phyloP scores from a whole-genome alignment of 1,140 invertebrate species.

The Philotrypesis tridentata region DNA sequence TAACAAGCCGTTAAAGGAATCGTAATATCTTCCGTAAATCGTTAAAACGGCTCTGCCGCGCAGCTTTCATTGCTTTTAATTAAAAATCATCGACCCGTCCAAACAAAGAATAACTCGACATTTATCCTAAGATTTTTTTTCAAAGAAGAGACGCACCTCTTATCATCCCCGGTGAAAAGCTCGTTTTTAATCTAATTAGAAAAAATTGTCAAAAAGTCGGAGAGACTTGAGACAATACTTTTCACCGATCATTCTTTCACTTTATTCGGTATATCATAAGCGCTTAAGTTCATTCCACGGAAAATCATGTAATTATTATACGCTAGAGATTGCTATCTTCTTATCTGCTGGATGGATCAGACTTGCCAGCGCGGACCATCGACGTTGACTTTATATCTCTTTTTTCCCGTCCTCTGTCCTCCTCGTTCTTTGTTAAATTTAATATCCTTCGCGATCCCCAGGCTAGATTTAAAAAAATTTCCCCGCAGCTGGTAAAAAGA shows the following conservation, averaged over 20 bases:
- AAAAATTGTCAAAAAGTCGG: neutral
- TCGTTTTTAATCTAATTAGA: slow-evolving; percentile 21
- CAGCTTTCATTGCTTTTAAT: neutral
- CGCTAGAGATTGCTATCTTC: slow-evolving; percentile 65
- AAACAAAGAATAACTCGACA: neutral
- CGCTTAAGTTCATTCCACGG: slow-evolving; percentile 50
- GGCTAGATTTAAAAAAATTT: slow-evolving; percentile 26
- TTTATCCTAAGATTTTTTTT: too few species aligned
- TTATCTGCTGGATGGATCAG: slow-evolving; percentile 55
- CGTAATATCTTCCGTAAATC: neutral
- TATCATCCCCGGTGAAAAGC: neutral
- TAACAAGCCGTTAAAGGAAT: neutral
- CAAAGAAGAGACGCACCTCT: too few species aligned
- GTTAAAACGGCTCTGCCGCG: neutral
- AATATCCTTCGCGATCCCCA: slow-evolving; percentile 23
- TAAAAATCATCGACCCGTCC: neutral
- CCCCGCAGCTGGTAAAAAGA: neutral
- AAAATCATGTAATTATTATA: slow-evolving; percentile 71
- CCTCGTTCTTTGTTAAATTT: slow-evolving; percentile 35
- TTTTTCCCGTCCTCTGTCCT: slow-evolving; percentile 1
- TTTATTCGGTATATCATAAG: neutral
- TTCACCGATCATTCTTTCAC: slow-evolving; percentile 24
- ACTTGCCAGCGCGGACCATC: slow-evolving; percentile 40
- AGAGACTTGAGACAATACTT: neutral
- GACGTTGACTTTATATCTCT: slow-evolving; percentile 32